phyloP scores from a whole-genome alignment of 2,113 vertebrate genomes.

The Sterrhoptilus dennistouni region DNA sequence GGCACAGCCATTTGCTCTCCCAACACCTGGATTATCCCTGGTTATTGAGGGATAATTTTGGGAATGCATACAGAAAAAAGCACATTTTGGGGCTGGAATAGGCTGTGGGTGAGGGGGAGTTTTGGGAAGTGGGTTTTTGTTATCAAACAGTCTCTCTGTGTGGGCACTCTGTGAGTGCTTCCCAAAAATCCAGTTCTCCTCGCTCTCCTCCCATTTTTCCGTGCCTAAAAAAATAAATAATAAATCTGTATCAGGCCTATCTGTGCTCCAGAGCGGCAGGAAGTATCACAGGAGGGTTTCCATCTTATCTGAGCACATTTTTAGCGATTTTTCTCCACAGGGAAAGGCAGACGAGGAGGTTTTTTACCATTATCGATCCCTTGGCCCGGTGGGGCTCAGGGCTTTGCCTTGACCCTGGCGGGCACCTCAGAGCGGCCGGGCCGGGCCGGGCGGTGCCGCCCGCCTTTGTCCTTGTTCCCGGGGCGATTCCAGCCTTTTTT shows the following conservation, averaged over 20 bases:
- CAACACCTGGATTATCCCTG: fast-evolving
- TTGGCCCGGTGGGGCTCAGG: not conserved
- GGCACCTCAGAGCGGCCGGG: not conserved
- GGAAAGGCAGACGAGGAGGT: not conserved
- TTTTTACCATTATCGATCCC: conserved; percentile 74
- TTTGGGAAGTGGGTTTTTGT: not conserved
- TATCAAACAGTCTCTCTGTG: not conserved
- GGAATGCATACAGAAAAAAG: not conserved
- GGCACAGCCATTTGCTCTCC: too few species aligned
- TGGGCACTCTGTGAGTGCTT: not conserved
- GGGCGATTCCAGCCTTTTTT: not conserved
- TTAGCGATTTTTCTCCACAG: conserved; percentile 20
- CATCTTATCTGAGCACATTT: not conserved
- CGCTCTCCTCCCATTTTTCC: not conserved
- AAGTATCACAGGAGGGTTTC: not conserved
- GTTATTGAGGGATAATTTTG: fast-evolving
- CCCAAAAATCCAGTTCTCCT: not conserved
- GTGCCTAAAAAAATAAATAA: not conserved
- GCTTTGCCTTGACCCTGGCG: conserved; percentile 70
- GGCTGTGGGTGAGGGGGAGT: not conserved
- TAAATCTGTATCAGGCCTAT: not conserved
- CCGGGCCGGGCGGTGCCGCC: too few species aligned
- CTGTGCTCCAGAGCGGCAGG: not conserved
- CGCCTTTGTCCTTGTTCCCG: not conserved
- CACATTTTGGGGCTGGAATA: not conserved